Evolutionary conservation across 2,888 invertebrate genomes (phyloP).

Genomic region (Isoperla grammatica): DNA sequence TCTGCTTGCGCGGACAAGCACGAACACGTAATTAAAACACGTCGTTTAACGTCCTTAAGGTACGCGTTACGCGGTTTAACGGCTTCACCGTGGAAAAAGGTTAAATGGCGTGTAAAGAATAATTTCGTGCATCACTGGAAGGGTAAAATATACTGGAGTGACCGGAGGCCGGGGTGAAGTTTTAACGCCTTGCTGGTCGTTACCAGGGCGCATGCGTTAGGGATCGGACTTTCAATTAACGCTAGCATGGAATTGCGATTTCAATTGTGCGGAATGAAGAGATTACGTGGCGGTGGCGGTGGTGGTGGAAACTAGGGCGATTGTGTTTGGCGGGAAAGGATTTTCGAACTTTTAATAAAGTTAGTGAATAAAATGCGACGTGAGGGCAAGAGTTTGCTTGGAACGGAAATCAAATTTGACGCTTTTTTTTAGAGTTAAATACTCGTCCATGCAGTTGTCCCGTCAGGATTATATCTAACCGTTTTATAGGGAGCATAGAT

Average conservation of each 20-base stretch:
- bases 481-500: too few relatives aligned
- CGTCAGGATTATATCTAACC: too few relatives aligned
- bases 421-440: too few relatives aligned
- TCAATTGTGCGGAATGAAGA: constrained; percentile 5
- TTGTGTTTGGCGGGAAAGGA: not conserved
- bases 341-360: not conserved
- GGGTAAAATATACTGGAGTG: constrained; percentile 9
- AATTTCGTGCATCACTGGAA: constrained; percentile 27
- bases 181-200: not conserved
- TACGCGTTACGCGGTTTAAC: too few relatives aligned
- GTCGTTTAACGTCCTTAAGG: too few relatives aligned
- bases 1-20: too few relatives aligned
- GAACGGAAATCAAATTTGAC: too few relatives aligned
- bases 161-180: not conserved
- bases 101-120: constrained; percentile 29
- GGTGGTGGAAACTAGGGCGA: too few relatives aligned
- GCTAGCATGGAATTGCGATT: not conserved
- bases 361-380: not conserved
- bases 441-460: too few relatives aligned
- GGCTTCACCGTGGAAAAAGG: not conserved
- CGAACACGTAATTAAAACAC: too few relatives aligned
- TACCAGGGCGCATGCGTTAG: not conserved
- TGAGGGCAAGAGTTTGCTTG: not conserved
- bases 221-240: too few relatives aligned
- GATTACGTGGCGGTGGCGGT: too few relatives aligned